Evolutionary conservation across 30 jellyfish, hydroid and myxozoan species (phyloP).

Genomic region (Nemopilema nomurai): DNA sequence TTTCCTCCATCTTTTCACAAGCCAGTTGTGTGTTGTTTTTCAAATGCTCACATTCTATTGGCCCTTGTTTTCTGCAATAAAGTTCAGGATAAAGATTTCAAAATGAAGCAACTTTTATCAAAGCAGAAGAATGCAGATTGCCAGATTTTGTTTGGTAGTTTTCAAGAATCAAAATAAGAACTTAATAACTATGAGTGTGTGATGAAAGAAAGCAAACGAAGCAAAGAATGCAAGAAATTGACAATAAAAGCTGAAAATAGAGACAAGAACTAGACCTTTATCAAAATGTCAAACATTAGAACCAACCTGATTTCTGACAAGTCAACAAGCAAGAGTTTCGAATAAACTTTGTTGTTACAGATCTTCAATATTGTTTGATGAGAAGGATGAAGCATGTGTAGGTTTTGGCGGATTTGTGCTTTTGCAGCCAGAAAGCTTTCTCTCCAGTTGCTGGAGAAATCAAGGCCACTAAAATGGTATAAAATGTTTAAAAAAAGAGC

Average conservation of each 20-base stretch:
- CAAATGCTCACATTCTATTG: constrained; percentile 88
- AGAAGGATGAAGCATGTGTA: constrained; percentile 94
- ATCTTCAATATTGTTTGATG: constrained; percentile 93
- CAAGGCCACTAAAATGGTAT: constrained; percentile 79
- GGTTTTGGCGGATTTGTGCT: constrained; percentile 63
- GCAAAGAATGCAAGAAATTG: too few species aligned
- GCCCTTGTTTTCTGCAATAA: constrained; percentile 96
- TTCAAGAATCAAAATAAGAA: not conserved
- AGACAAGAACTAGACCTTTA: not conserved
- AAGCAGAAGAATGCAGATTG: not conserved
- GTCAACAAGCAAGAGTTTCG: constrained; percentile 81
- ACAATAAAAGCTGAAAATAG: too few species aligned
- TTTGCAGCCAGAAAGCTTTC: constrained; percentile 71
- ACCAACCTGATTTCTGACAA: constrained; percentile 82
- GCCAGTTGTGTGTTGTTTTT: constrained; percentile 80
- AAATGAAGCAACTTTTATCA: not conserved
- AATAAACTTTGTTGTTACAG: constrained; percentile 81
- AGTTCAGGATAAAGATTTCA: too few species aligned
- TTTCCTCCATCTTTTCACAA: constrained; percentile 93
- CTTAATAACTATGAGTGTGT: too few species aligned
- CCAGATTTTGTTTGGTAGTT: not conserved
- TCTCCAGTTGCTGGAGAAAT: constrained; percentile 93
- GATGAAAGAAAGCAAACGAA: too few species aligned
- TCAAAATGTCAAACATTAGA: not conserved
- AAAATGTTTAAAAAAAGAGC: not conserved